phyloP scores from a whole-genome alignment of 1,140 invertebrate genomes.

The Hyphantria cunea region DNA sequence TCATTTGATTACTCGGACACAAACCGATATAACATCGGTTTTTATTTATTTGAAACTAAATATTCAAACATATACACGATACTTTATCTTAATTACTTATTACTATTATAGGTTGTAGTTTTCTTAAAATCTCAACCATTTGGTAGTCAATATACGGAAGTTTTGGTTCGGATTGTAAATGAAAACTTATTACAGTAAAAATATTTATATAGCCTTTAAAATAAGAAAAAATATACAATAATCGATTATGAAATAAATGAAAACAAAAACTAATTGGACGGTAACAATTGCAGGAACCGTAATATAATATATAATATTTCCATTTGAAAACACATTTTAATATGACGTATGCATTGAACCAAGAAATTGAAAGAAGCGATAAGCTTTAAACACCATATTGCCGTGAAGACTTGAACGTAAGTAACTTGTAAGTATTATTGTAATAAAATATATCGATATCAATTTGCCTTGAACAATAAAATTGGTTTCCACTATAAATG shows the following conservation, averaged over 20 bases:
- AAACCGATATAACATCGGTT: neutral
- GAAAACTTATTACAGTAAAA: too few relatives aligned
- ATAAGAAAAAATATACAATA: too few relatives aligned
- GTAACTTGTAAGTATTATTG: slow-evolving; percentile 13
- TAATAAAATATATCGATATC: slow-evolving; percentile 14
- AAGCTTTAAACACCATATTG: slow-evolving; percentile 22
- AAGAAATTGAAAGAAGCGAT: slow-evolving; percentile 22
- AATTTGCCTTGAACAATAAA: slow-evolving; percentile 14
- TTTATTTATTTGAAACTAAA: neutral
- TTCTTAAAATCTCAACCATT: too few relatives aligned
- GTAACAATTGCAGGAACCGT: slow-evolving; percentile 4
- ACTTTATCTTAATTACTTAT: too few relatives aligned
- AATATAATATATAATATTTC: slow-evolving; percentile 19
- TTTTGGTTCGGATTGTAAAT: too few relatives aligned
- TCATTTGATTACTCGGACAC: neutral
- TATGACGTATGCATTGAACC: slow-evolving; percentile 15
- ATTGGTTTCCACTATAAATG: neutral
- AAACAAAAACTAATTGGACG: too few relatives aligned
- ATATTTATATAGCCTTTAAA: too few relatives aligned
- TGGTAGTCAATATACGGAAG: too few relatives aligned
- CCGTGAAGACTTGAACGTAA: slow-evolving; percentile 22
- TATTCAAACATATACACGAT: too few relatives aligned
- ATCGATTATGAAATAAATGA: too few relatives aligned
- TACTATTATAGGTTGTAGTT: too few relatives aligned
- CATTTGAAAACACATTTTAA: slow-evolving; percentile 19